phyloP scores from a whole-genome alignment of 2,888 invertebrate species.

The Globia sparganii region DNA sequence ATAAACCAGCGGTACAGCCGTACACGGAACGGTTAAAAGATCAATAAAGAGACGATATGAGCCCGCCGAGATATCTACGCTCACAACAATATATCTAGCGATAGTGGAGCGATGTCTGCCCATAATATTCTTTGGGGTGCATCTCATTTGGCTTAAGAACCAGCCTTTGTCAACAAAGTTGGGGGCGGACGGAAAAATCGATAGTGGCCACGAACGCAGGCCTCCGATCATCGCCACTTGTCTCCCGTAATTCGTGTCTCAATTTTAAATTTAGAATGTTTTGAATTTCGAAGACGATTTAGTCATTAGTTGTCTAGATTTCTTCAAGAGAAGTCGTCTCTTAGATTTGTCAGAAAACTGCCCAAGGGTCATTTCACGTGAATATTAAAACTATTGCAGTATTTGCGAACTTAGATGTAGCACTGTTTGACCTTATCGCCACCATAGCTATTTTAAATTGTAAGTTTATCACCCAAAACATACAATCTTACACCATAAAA shows the following conservation, averaged over 20 bases:
- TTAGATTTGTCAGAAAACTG: background rate
- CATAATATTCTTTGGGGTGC: constrained; percentile 91
- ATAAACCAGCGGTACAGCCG: constrained; percentile 71
- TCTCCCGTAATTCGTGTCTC: constrained; percentile 81
- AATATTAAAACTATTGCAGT: background rate
- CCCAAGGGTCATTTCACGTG: background rate
- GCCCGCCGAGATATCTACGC: constrained; percentile 78
- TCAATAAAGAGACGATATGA: constrained; percentile 85
- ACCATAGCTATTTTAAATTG: constrained; percentile 13
- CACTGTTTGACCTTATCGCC: background rate
- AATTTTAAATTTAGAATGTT: constrained; percentile 77
- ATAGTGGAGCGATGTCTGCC: constrained; percentile 90
- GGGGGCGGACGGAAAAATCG: constrained; percentile 89
- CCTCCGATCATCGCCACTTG: constrained; percentile 83
- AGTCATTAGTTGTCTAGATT: background rate
- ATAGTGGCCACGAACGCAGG: constrained; percentile 85
- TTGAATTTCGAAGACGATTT: constrained; percentile 24
- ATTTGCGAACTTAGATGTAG: background rate
- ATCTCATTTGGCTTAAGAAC: constrained; percentile 91
- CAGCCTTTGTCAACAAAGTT: constrained; percentile 90
- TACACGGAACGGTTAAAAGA: constrained; percentile 80
- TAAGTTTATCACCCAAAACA: constrained; percentile 29
- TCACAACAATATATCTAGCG: constrained; percentile 81
- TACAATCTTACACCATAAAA: constrained; percentile 46
- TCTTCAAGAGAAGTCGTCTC: background rate